These are phyloP conservation scores for Aplodontia rufa DNA, from an alignment of 2,113 vertebrate species.

Conservation along the genomic window DNA sequence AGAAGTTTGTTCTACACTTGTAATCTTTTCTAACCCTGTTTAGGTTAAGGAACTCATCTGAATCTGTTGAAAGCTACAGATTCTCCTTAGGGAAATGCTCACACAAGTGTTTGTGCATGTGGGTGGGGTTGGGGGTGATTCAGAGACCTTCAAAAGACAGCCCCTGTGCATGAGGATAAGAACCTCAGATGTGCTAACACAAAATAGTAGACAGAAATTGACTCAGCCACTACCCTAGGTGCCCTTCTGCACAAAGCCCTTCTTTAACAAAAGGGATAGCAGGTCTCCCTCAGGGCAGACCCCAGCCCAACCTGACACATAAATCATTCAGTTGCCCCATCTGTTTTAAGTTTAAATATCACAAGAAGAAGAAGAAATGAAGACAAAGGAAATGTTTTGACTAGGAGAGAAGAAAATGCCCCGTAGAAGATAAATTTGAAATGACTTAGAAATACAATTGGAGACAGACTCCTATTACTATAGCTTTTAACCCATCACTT, in stretches of 20 bases:
- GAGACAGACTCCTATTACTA: neutral
- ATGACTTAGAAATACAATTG: neutral
- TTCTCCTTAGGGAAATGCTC: neutral
- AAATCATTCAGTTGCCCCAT: neutral
- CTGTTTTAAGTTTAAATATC: neutral
- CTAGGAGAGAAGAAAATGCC: neutral
- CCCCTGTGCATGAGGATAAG: neutral
- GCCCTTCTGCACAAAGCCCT: neutral
- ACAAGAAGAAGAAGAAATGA: neutral
- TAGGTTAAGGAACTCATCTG: neutral
- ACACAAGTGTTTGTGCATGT: fast-evolving
- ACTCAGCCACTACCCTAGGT: fast-evolving
- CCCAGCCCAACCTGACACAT: neutral
- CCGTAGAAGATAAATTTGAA: neutral
- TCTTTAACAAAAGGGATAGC: neutral
- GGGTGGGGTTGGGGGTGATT: fast-evolving
- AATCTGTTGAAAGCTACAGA: neutral
- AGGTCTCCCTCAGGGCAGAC: neutral
- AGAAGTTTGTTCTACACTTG: neutral
- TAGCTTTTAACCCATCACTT: neutral
- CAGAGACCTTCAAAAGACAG: neutral
- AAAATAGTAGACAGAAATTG: neutral
- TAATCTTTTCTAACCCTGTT: neutral
- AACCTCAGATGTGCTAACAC: neutral
- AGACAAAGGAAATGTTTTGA: neutral